Evolutionary conservation across 2,797 vertebrate species (phyloP).

Genomic region (Naso thynnoides): DNA sequence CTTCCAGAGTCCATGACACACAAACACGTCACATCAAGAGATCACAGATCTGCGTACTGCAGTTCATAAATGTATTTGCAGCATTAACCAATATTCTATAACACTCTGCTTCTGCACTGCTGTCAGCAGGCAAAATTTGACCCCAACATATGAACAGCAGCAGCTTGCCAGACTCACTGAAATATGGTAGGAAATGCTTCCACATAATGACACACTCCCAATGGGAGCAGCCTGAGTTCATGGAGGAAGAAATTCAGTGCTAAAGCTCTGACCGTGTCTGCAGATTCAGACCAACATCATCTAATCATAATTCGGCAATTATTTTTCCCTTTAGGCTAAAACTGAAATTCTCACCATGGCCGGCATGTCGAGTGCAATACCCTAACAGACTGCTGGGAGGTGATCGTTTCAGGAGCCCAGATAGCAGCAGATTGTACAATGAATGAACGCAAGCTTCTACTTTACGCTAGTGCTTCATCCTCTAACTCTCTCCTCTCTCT

Average conservation of each 20-base stretch:
- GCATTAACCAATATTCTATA: conserved; percentile 1
- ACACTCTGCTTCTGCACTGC: conserved; percentile 4
- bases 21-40: too few species aligned
- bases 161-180: conserved; percentile 9
- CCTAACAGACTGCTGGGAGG: conserved; percentile 31
- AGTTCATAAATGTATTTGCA: conserved; percentile 12
- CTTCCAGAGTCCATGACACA: too few species aligned
- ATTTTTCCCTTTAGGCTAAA: conserved; percentile 20
- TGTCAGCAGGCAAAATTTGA: conserved; percentile 18
- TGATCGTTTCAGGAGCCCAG: conserved; percentile 28
- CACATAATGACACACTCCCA: conserved; percentile 24
- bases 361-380: conserved; percentile 27
- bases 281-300: conserved; percentile 17
- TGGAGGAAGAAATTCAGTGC: conserved; percentile 36
- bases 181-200: conserved; percentile 29
- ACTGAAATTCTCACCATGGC: conserved; percentile 28
- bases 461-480: conserved; percentile 41
- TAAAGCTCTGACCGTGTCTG: conserved; percentile 24
- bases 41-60: conserved; percentile 8
- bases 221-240: conserved; percentile 27
- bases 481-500: conserved; percentile 26
- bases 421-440: conserved; percentile 45
- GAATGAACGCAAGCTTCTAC: conserved; percentile 32
- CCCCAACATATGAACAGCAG: conserved; percentile 8
- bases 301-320: conserved; percentile 23